Percentiles rank a stretch among this genome's conserved stretches.
These are phyloP conservation scores for Botrylloides violaceus DNA, from an alignment of 23 tunicate species.

Conservation along the genomic window DNA sequence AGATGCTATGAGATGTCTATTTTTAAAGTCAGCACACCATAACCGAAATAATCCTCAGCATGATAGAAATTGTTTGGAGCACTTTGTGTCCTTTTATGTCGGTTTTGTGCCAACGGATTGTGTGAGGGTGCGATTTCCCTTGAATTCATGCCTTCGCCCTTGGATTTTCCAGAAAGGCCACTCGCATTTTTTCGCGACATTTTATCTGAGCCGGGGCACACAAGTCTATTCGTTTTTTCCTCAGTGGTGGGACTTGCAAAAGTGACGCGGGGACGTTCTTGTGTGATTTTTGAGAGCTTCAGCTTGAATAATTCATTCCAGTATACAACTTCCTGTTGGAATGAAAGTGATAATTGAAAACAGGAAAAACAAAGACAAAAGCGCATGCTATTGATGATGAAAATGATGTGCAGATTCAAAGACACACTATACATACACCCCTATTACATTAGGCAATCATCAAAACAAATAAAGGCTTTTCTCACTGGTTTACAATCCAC, in stretches of 20 bases:
- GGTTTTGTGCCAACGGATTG: background rate
- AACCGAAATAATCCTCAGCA: constrained; percentile 5
- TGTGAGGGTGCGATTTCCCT: constrained; percentile 22
- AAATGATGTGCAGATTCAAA: no score
- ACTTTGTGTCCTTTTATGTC: constrained; percentile 23
- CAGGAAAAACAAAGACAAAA: no score
- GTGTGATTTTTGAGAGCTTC: background rate
- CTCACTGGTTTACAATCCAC: no score
- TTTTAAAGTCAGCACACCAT: background rate
- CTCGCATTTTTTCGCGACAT: constrained; percentile 4
- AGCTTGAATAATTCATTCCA: constrained; percentile 12
- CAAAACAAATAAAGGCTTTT: no score
- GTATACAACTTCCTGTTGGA: constrained; percentile 25
- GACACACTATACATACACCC: no score
- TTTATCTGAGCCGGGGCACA: constrained; percentile 8
- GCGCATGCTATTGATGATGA: no score
- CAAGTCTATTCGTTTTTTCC: no score
- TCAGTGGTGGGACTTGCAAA: background rate
- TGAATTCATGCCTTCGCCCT: constrained; percentile 4
- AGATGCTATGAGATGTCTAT: no score
- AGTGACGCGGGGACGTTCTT: constrained; percentile 9
- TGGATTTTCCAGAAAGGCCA: background rate
- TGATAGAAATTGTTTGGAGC: constrained; percentile 23
- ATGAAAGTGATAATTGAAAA: no score
- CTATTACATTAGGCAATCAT: no score